These are phyloP conservation scores for Rattus rattus DNA, from an alignment of 2,113 vertebrate species.

Conservation along the genomic window DNA sequence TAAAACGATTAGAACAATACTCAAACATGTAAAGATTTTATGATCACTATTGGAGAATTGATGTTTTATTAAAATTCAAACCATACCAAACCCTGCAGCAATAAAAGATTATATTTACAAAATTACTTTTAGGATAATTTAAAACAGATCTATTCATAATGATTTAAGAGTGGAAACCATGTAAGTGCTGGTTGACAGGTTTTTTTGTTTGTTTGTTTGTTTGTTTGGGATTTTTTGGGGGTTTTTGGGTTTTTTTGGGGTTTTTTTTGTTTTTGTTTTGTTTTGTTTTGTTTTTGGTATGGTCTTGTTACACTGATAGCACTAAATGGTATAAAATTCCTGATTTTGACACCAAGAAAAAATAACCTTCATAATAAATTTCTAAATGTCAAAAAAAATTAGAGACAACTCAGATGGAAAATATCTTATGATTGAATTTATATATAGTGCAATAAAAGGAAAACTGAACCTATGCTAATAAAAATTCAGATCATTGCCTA, in stretches of 20 bases:
- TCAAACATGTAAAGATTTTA: not conserved
- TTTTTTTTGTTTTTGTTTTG: too few relatives aligned
- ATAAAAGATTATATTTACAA: not conserved
- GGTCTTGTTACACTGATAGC: not conserved
- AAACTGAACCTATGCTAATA: not conserved
- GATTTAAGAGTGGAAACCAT: not conserved
- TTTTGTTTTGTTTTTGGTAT: not conserved
- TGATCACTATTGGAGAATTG: not conserved
- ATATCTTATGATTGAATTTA: not conserved
- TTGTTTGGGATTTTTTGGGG: not conserved
- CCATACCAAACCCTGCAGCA: not conserved
- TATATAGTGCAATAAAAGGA: not conserved
- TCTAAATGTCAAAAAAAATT: not conserved
- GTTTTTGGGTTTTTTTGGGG: too few relatives aligned
- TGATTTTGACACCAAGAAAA: not conserved
- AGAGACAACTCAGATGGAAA: not conserved
- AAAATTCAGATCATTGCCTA: not conserved
- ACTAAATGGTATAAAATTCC: not conserved
- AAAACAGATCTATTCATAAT: not conserved
- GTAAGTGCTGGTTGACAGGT: not conserved
- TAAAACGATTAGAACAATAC: slow-evolving; percentile 5
- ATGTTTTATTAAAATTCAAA: not conserved
- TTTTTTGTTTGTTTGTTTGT: too few relatives aligned
- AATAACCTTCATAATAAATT: not conserved
- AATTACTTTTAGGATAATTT: not conserved